Conservation (phyloP, 1,140 invertebrate species). For the Meloidogyne hapla region DNA sequence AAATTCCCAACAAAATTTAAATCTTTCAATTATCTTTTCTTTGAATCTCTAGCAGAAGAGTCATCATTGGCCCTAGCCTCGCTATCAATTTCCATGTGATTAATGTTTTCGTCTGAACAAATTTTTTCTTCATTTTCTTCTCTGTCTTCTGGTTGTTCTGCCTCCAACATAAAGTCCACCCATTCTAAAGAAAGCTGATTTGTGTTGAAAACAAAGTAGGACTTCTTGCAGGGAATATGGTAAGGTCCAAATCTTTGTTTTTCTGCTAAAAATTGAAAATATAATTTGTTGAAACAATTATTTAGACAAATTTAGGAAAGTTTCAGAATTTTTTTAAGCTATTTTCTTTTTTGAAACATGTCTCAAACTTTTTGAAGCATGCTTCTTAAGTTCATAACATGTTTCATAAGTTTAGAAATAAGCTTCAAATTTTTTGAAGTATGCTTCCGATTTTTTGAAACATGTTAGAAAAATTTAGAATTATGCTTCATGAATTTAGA, state of each 20-base stretch:
- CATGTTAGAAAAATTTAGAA: background rate
- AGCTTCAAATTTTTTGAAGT: background rate
- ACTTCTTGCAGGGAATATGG: constrained; percentile 11
- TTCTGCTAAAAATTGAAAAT: constrained; percentile 18
- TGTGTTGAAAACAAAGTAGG: constrained; percentile 16
- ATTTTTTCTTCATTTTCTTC: background rate
- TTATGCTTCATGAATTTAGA: background rate
- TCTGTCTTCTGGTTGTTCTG: background rate
- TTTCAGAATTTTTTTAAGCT: too few species aligned
- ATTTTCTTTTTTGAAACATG: too few species aligned
- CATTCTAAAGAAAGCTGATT: background rate
- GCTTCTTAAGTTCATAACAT: background rate
- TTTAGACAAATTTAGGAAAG: too few species aligned
- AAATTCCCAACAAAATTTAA: background rate
- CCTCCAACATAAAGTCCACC: constrained; percentile 9
- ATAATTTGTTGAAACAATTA: too few species aligned
- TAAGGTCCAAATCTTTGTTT: constrained; percentile 6
- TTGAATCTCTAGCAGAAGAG: background rate
- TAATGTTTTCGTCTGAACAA: background rate
- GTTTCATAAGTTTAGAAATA: background rate
- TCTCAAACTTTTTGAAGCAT: too few species aligned
- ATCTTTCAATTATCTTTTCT: background rate
- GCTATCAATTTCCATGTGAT: background rate
- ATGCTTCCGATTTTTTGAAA: background rate
- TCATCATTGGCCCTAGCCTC: background rate